Conservation (phyloP, 2,888 invertebrate species). For the Drosophila pseudotakahashii region DNA sequence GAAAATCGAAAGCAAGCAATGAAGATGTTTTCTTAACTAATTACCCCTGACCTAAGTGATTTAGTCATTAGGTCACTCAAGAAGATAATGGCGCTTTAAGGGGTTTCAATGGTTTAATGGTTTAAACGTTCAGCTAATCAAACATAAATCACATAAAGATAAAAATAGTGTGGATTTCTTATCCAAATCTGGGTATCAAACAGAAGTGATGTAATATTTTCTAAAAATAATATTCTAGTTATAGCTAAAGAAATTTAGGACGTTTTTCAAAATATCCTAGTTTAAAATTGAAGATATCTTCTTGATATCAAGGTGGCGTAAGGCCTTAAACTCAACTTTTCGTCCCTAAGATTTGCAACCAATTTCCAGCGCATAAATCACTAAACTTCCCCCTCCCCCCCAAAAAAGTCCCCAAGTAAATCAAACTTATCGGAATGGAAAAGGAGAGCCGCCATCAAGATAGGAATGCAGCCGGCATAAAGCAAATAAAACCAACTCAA, state of each 20-base stretch:
- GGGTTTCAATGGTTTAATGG: neutral
- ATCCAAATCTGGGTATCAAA: too few relatives aligned
- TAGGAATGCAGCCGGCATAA: slow-evolving; percentile 33
- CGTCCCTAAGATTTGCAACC: slow-evolving; percentile 10
- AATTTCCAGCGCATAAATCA: slow-evolving; percentile 42
- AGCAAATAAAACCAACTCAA: slow-evolving; percentile 44
- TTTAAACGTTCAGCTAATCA: neutral
- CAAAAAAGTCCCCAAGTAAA: slow-evolving; percentile 31
- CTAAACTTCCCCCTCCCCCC: slow-evolving; percentile 6
- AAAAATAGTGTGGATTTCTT: too few relatives aligned
- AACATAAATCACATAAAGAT: neutral
- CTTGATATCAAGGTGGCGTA: neutral
- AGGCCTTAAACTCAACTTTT: neutral
- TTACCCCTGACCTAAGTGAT: slow-evolving; percentile 18
- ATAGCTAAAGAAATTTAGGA: too few relatives aligned
- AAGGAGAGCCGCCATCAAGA: slow-evolving; percentile 35
- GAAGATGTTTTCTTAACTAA: slow-evolving; percentile 22
- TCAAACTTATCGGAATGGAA: slow-evolving; percentile 42
- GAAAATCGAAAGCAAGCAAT: slow-evolving; percentile 10
- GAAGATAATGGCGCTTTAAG: neutral
- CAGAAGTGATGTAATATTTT: too few relatives aligned
- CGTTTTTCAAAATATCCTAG: neutral
- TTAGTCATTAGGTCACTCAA: slow-evolving; percentile 2
- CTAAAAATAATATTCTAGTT: too few relatives aligned
- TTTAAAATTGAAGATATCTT: neutral